Evolutionary conservation across 2,797 vertebrate species (phyloP).

Genomic region (Anabas testudineus): DNA sequence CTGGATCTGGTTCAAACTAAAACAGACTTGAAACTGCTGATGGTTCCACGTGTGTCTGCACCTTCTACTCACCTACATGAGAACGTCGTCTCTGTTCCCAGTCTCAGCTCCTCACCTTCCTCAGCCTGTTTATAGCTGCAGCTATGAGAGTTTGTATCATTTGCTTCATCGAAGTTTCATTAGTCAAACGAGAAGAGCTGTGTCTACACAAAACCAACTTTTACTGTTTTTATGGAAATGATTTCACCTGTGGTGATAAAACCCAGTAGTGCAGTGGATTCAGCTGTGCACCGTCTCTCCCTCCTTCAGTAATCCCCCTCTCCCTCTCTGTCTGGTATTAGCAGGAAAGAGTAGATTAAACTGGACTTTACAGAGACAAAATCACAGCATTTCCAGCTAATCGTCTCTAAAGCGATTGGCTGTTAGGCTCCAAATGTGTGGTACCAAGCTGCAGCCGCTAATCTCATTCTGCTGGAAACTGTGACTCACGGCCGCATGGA

Average conservation of each 20-base stretch:
- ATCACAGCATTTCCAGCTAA: conserved; percentile 35
- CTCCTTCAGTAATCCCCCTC: background rate
- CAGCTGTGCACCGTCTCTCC: background rate
- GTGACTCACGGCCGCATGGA: background rate
- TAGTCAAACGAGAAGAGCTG: too few relatives aligned
- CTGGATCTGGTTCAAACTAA: too few relatives aligned
- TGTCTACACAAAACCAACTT: too few relatives aligned
- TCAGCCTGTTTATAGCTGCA: too few relatives aligned
- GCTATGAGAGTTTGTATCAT: too few relatives aligned
- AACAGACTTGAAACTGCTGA: too few relatives aligned
- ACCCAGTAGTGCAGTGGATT: background rate
- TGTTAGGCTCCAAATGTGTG: conserved; percentile 41
- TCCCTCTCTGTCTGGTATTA: conserved; percentile 2
- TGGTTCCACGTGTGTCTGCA: too few relatives aligned
- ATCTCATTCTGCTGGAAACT: conserved; percentile 23
- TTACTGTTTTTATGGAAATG: too few relatives aligned
- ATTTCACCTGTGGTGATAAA: background rate
- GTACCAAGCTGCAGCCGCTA: conserved; percentile 16
- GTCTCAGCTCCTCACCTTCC: too few relatives aligned
- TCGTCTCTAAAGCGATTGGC: conserved; percentile 53
- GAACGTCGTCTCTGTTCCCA: too few relatives aligned
- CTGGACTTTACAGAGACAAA: conserved; percentile 26
- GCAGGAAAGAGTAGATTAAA: conserved; percentile 40
- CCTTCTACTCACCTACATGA: too few relatives aligned
- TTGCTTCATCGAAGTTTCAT: too few relatives aligned